Conservation (phyloP, 2,888 invertebrate genomes). For the Arctia plantaginis region DNA sequence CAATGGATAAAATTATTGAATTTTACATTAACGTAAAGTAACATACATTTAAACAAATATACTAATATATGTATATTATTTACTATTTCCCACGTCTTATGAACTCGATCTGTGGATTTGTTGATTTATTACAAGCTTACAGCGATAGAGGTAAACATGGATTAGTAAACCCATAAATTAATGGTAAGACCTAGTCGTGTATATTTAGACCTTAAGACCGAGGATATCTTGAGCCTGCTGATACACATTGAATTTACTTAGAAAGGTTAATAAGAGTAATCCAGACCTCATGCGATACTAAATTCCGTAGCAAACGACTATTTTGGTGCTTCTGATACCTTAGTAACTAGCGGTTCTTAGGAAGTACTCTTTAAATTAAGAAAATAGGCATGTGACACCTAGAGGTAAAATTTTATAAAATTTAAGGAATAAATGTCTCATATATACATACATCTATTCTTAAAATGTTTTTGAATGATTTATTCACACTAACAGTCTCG, state of each 20-base stretch:
- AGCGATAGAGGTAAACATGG: conserved; percentile 34
- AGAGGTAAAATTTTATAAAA: not conserved
- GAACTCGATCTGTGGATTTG: conserved; percentile 17
- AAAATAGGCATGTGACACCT: not conserved
- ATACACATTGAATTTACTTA: conserved; percentile 26
- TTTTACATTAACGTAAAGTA: not conserved
- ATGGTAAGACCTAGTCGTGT: conserved; percentile 27
- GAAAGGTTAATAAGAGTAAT: conserved; percentile 31
- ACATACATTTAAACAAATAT: not conserved
- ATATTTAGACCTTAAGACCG: conserved; percentile 28
- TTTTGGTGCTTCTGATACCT: not conserved
- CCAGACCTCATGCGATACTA: not conserved
- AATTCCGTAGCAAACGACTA: too few species aligned
- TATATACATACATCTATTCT: not conserved
- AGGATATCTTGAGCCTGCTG: conserved; percentile 30
- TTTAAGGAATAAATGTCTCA: not conserved
- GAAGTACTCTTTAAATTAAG: not conserved
- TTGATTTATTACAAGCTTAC: conserved; percentile 41
- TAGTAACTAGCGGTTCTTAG: not conserved
- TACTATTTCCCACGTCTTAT: conserved; percentile 3
- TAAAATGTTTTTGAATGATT: not conserved
- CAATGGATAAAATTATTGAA: too few species aligned
- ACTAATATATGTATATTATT: not conserved
- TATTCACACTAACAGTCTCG: not conserved
- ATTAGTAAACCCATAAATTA: conserved; percentile 46